These are phyloP conservation scores for Thereva unica DNA, from an alignment of 2,888 invertebrate genomes.

Conservation along the genomic window DNA sequence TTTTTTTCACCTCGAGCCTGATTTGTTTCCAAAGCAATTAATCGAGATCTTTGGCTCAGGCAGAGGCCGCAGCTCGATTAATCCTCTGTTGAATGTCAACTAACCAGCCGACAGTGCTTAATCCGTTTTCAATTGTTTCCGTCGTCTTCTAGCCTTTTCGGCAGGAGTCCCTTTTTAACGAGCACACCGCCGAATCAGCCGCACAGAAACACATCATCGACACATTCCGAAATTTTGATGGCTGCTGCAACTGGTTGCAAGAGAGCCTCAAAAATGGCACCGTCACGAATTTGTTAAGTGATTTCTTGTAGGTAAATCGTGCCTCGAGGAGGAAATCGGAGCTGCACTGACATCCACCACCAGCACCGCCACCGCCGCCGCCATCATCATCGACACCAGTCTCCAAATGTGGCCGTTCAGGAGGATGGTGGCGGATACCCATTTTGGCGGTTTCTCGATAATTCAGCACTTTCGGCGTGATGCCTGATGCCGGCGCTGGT, in stretches of 20 bases:
- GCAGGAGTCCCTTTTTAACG: conserved; percentile 16
- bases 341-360: too few relatives aligned
- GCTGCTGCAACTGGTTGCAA: neutral
- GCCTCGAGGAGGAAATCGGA: conserved; percentile 14
- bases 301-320: conserved; percentile 32
- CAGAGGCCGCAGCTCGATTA: too few relatives aligned
- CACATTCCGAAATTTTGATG: too few relatives aligned
- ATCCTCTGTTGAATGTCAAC: conserved; percentile 11
- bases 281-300: conserved; percentile 32
- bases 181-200: neutral
- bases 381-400: too few relatives aligned
- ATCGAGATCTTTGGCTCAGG: too few relatives aligned
- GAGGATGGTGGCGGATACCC: conserved; percentile 8
- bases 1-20: too few relatives aligned
- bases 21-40: too few relatives aligned
- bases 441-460: conserved; percentile 28
- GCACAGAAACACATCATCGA: too few relatives aligned
- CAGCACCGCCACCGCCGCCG: too few relatives aligned
- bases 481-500: conserved; percentile 17
- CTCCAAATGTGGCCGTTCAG: conserved; percentile 4
- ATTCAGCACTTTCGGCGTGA: conserved; percentile 33
- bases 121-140: too few relatives aligned
- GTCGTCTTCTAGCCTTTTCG: neutral
- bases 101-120: neutral
- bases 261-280: conserved; percentile 24